These are phyloP conservation scores for Brachyptera putata DNA, from an alignment of 2,888 invertebrate species.

Conservation along the genomic window DNA sequence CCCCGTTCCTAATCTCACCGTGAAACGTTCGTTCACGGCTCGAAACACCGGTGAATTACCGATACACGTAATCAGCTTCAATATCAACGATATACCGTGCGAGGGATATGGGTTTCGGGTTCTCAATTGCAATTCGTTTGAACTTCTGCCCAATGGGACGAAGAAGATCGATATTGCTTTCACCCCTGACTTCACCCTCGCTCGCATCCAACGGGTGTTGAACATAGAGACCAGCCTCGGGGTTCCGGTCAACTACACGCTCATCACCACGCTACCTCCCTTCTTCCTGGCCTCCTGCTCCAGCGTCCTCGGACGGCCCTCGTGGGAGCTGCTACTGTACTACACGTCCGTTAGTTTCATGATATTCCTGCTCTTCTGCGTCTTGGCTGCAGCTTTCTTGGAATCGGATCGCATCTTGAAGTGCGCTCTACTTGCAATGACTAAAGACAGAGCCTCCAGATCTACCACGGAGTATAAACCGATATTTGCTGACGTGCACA, in stretches of 20 bases:
- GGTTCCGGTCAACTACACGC: conserved; percentile 59
- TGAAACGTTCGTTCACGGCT: conserved; percentile 76
- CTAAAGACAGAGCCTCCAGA: conserved; percentile 46
- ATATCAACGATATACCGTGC: conserved; percentile 63
- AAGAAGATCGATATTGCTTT: conserved; percentile 80
- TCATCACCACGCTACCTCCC: conserved; percentile 62
- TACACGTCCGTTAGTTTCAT: conserved; percentile 58
- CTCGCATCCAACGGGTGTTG: conserved; percentile 63
- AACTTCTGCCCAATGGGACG: conserved; percentile 66
- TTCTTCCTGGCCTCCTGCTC: conserved; percentile 66
- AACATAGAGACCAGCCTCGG: conserved; percentile 59
- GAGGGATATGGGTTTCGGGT: conserved; percentile 78
- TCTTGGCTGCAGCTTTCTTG: conserved; percentile 62
- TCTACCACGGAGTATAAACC: not conserved
- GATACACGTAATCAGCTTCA: conserved; percentile 66
- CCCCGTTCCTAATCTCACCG: conserved; percentile 61
- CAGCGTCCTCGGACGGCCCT: conserved; percentile 63
- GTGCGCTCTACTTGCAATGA: conserved; percentile 49
- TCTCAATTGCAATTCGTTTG: conserved; percentile 68
- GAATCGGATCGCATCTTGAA: conserved; percentile 67
- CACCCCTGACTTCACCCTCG: conserved; percentile 81
- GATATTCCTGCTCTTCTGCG: conserved; percentile 58
- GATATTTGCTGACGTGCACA: conserved; percentile 8
- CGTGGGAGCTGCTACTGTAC: conserved; percentile 70
- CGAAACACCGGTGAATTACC: conserved; percentile 88